phyloP scores from a whole-genome alignment of 2,888 invertebrate species.

The Ichneumoninae sp. region DNA sequence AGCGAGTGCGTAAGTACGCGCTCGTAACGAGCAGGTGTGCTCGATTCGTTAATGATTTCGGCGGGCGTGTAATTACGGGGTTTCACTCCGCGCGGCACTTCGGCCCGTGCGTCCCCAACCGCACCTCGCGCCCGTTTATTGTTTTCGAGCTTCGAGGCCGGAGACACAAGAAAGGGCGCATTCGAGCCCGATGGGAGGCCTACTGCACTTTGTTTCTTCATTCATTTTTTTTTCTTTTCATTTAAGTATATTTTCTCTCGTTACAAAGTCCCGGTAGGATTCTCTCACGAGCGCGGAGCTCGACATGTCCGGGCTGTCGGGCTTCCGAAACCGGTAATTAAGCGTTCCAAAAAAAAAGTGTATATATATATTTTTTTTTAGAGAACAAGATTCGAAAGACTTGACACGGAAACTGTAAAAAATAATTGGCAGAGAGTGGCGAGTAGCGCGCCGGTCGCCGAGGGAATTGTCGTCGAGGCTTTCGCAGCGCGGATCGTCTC shows the following conservation, averaged over 20 bases:
- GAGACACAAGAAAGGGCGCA: background rate
- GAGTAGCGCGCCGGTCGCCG: background rate
- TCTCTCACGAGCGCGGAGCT: slow-evolving; percentile 11
- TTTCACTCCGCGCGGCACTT: slow-evolving; percentile 44
- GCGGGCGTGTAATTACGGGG: slow-evolving; percentile 59
- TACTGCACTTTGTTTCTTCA: background rate
- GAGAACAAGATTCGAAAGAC: background rate
- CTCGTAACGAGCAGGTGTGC: slow-evolving; percentile 56
- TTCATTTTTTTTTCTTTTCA: slow-evolving; percentile 8
- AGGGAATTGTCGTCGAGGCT: slow-evolving; percentile 54
- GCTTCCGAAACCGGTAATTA: slow-evolving; percentile 49
- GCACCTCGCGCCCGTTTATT: slow-evolving; percentile 7
- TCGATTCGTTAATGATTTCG: slow-evolving; percentile 56
- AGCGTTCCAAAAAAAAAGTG: background rate
- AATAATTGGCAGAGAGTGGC: slow-evolving; percentile 56
- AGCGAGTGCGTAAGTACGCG: slow-evolving; percentile 1
- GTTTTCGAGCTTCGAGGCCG: slow-evolving; percentile 1
- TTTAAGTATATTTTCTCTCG: background rate
- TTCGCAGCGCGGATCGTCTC: slow-evolving; percentile 8
- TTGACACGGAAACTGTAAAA: slow-evolving; percentile 57
- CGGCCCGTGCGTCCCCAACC: background rate
- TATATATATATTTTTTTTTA: background rate
- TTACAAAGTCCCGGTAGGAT: background rate
- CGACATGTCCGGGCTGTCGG: slow-evolving; percentile 15
- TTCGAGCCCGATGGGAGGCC: background rate